These are phyloP conservation scores for Epizoanthus stellaris DNA, from an alignment of 92 coral and sea anemone species.

Conservation along the genomic window DNA sequence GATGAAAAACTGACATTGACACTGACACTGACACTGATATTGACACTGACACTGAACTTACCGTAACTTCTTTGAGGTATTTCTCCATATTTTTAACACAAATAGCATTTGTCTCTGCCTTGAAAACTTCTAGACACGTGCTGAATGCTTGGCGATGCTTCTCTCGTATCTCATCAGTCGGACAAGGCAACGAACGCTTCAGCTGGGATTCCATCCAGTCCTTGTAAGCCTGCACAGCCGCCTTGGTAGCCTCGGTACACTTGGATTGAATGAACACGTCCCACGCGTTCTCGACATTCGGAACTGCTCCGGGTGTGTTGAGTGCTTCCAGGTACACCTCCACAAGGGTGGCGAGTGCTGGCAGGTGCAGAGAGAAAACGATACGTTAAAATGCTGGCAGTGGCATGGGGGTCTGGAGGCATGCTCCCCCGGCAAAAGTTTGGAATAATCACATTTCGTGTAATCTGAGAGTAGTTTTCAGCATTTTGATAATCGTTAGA, in stretches of 20 bases:
- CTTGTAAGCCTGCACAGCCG: conserved; percentile 48
- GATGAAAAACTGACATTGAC: no score
- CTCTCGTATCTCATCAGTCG: conserved; percentile 61
- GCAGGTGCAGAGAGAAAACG: neutral
- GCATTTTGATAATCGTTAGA: no score
- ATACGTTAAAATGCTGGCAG: no score
- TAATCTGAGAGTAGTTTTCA: no score
- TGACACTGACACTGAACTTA: conserved; percentile 15
- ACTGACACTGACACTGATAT: no score
- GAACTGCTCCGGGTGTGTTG: conserved; percentile 90
- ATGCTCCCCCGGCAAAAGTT: no score
- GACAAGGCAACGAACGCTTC: conserved; percentile 65
- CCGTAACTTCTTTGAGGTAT: conserved; percentile 73
- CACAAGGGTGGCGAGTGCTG: conserved; percentile 83
- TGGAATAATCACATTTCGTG: no score
- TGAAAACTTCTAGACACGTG: conserved; percentile 51
- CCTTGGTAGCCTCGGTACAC: conserved; percentile 63
- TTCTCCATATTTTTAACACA: conserved; percentile 62
- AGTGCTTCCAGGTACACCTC: conserved; percentile 80
- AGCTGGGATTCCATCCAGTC: conserved; percentile 59
- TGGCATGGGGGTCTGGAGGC: no score
- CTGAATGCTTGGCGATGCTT: conserved; percentile 60
- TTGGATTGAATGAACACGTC: conserved; percentile 69
- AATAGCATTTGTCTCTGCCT: conserved; percentile 56
- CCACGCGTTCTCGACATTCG: conserved; percentile 87